A percentile compares a stretch with the other conserved stretches of the same genome.
These are phyloP conservation scores for Poeciliopsis occidentalis DNA, from an alignment of 2,113 vertebrate genomes.

Conservation along the genomic window DNA sequence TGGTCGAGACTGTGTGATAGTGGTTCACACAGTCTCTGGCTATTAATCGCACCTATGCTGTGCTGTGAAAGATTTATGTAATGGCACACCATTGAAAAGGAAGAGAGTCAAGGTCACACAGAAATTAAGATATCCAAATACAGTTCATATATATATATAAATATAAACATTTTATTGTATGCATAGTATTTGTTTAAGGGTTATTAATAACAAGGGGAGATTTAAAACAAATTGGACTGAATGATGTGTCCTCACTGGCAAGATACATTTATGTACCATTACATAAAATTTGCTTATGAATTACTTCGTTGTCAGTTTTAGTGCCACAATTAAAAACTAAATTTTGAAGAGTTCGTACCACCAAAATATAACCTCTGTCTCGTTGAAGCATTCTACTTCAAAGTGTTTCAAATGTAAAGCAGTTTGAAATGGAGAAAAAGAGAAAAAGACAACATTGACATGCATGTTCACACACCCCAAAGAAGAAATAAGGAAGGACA, in stretches of 20 bases:
- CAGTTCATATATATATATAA: too few species aligned
- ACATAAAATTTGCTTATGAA: background rate
- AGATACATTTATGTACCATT: too few species aligned
- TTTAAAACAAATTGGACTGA: too few species aligned
- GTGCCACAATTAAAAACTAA: background rate
- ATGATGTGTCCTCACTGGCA: too few species aligned
- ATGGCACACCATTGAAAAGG: background rate
- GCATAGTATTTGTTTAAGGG: too few species aligned
- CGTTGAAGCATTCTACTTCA: background rate
- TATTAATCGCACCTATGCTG: conserved; percentile 8
- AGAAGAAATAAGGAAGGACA: conserved; percentile 17
- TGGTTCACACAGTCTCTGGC: conserved; percentile 1
- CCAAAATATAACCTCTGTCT: background rate
- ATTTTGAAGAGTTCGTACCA: background rate
- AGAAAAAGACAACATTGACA: background rate
- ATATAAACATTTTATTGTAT: too few species aligned
- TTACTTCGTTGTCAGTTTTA: background rate
- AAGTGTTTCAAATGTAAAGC: background rate
- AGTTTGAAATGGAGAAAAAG: background rate
- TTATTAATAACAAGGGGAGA: too few species aligned
- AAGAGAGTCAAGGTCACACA: too few species aligned
- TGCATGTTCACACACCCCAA: background rate
- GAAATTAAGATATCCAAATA: too few species aligned
- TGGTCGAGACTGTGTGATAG: background rate
- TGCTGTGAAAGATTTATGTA: background rate